Evolutionary conservation across 2,113 vertebrate genomes (phyloP), one percentile per base, ranked within the genome.

Genomic region (Dicaeum eximium): DNA sequence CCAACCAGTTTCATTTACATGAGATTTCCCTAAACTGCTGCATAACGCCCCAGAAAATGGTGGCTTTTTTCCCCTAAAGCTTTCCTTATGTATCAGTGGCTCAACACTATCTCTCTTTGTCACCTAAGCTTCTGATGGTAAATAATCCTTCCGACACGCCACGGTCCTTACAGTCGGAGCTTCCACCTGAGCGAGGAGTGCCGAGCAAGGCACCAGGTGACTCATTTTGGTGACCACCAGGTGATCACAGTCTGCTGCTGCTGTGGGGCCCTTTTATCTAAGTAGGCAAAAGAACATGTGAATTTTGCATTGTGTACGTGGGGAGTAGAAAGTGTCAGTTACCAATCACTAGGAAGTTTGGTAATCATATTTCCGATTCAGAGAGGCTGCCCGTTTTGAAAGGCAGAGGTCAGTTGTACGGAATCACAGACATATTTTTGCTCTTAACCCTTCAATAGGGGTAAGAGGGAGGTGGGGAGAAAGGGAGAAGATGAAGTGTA

Each of bases 301-400:
- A 28, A 70, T 24, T 25, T 50, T 57, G 31, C 7, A 3, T 2
- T 16, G 33, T 2, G 0, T 11, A 19, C 4, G 5, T 0, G 1
- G 10, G 19, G 54, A 20, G 42, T 40, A 86, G 53, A 50, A 78
- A 38, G 30, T 1, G 7, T 33, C 15, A 10, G 20, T 42, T 30
- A n/a, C 2, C 11, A 7, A 13, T 64, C n/a, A 6, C 35, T 16
- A 8, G 20, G 31, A 84, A 80, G 45, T 15, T 19, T 6, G 17
- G 54, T 31, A 37, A 81, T 64, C 62, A 37, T 23, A 58, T 15
- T 40, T 35, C 22, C 5, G 19, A 28, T 15, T 48, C 24, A 19
- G 50, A 79, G 50, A 65, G 23, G 62, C 22, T 45, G 57, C 62
- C 15, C 1, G 1, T 48, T 78, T 69, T 16, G 50, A 73, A 75